These are phyloP conservation scores for Thamnophis elegans DNA, from an alignment of 2,797 vertebrate species.

Conservation along the genomic window DNA sequence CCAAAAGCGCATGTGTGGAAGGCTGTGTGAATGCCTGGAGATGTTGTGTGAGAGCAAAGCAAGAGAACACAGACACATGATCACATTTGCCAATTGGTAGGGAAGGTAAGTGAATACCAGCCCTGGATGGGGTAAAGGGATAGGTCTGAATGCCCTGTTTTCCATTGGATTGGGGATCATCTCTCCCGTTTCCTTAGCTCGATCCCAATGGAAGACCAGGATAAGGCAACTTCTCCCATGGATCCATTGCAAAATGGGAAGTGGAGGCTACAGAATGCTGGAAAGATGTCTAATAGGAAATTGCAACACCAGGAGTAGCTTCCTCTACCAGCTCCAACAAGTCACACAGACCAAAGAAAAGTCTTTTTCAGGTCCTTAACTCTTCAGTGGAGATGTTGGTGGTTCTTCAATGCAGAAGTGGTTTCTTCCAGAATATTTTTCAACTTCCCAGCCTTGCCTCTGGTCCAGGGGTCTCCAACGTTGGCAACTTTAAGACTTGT, in stretches of 20 bases:
- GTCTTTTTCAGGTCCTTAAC: neutral
- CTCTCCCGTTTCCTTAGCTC: neutral
- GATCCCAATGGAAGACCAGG: neutral
- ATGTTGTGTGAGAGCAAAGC: too few relatives aligned
- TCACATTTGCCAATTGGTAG: too few relatives aligned
- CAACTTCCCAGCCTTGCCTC: neutral
- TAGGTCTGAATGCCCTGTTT: neutral
- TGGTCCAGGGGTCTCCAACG: neutral
- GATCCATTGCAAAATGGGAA: neutral
- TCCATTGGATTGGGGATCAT: neutral
- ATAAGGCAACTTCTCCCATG: neutral
- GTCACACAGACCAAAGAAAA: neutral
- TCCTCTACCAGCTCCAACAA: neutral
- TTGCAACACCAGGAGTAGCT: neutral
- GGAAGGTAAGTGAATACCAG: too few relatives aligned
- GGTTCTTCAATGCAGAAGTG: neutral
- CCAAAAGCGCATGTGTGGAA: too few relatives aligned
- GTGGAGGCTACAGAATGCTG: neutral
- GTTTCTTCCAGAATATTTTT: neutral
- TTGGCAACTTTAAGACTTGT: too few relatives aligned
- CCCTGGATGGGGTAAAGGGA: too few relatives aligned
- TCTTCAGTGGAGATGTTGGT: neutral
- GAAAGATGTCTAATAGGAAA: neutral
- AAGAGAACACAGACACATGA: too few relatives aligned
- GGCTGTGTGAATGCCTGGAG: too few relatives aligned